phyloP scores from a whole-genome alignment of 23 tunicate genomes.

The Trididemnum miniatum region DNA sequence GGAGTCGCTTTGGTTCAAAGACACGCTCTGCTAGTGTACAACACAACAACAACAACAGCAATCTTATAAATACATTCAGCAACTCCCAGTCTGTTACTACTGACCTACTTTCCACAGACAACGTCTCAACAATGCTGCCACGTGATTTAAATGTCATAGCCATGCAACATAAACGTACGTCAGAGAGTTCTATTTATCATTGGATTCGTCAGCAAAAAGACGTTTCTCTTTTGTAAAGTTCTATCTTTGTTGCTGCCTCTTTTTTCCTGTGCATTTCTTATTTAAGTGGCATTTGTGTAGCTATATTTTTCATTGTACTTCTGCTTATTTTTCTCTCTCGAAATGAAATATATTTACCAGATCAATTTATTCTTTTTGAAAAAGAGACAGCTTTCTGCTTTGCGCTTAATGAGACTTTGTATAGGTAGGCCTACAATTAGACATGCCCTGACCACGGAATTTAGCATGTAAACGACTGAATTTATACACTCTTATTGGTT shows the following conservation, averaged over 20 bases:
- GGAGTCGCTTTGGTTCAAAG: slow-evolving; percentile 1
- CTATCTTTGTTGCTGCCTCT: neutral
- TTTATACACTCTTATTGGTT: no score
- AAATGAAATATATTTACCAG: no score
- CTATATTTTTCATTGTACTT: no score
- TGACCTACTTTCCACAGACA: neutral
- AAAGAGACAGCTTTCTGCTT: no score
- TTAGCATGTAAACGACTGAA: no score
- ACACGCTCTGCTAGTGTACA: neutral
- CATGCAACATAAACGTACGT: slow-evolving; percentile 9
- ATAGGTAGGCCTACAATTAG: no score
- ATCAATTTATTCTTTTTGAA: no score
- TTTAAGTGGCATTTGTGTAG: no score
- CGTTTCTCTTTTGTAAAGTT: slow-evolving; percentile 50
- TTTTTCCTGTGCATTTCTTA: no score
- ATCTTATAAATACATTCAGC: neutral
- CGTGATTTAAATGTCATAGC: slow-evolving; percentile 34
- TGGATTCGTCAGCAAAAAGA: slow-evolving; percentile 72
- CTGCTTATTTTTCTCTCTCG: no score
- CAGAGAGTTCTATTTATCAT: slow-evolving; percentile 50
- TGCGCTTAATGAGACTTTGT: no score
- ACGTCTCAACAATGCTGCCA: neutral
- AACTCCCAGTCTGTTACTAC: neutral
- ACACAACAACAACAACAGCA: neutral
- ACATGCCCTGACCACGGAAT: no score